Conservation (phyloP, 2,797 vertebrate genomes). For the Orestias chungarensis region DNA sequence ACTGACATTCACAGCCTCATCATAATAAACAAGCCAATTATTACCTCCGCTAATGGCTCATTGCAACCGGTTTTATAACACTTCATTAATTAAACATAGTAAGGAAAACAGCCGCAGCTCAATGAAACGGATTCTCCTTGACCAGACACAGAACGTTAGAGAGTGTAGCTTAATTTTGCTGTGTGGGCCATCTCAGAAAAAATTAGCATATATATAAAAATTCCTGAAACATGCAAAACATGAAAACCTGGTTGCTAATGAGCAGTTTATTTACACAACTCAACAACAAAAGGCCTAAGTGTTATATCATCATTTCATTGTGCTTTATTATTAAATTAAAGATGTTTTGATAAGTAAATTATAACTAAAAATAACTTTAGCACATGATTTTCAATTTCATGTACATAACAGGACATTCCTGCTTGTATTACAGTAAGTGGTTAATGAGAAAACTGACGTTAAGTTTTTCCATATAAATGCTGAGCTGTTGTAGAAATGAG, state of each 20-base stretch:
- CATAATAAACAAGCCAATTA: slow-evolving; percentile 19
- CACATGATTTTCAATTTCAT: not conserved
- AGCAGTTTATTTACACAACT: slow-evolving; percentile 35
- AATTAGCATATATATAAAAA: slow-evolving; percentile 50
- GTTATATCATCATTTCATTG: not conserved
- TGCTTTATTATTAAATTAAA: not conserved
- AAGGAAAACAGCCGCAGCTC: slow-evolving; percentile 47
- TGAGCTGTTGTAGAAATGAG: not conserved
- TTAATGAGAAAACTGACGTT: not conserved
- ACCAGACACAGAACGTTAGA: slow-evolving; percentile 34
- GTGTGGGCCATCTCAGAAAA: slow-evolving; percentile 58
- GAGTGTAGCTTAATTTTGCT: slow-evolving; percentile 46
- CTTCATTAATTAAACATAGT: slow-evolving; percentile 70
- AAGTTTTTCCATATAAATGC: not conserved
- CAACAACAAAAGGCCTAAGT: not conserved
- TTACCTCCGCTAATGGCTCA: slow-evolving; percentile 49
- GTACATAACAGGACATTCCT: not conserved
- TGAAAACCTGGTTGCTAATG: slow-evolving; percentile 35
- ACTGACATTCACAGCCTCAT: not conserved
- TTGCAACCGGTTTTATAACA: slow-evolving; percentile 53
- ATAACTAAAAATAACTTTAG: not conserved
- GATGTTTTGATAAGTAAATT: not conserved
- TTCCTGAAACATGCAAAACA: slow-evolving; percentile 38
- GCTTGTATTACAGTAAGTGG: not conserved
- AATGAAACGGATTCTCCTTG: slow-evolving; percentile 37